A percentile compares a stretch with the other conserved stretches of the same genome.
Conservation (phyloP, 2,113 vertebrate species). For the Nesoenas mayeri region DNA sequence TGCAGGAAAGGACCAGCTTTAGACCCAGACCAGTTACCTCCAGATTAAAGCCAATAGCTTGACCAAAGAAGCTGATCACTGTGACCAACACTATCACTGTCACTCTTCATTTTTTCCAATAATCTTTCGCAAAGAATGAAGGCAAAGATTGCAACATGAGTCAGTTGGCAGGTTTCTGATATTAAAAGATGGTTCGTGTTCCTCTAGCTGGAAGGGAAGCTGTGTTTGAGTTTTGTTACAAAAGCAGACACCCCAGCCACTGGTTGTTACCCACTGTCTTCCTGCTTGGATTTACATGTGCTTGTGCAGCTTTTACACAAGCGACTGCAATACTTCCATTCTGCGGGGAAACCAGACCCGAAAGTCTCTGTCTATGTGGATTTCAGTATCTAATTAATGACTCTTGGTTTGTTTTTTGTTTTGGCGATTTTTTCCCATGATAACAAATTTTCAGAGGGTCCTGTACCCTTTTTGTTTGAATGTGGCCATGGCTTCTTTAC, state of each 20-base stretch:
- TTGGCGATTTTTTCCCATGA: not conserved
- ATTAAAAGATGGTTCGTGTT: rapidly evolving
- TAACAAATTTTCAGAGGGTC: not conserved
- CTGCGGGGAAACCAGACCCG: not conserved
- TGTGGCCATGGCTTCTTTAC: not conserved
- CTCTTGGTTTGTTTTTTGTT: not conserved
- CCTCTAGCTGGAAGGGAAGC: not conserved
- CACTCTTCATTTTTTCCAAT: not conserved
- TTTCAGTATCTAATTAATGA: not conserved
- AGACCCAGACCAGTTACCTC: not conserved
- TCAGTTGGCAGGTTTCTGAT: not conserved
- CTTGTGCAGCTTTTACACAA: not conserved
- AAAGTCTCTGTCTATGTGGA: not conserved
- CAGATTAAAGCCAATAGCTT: not conserved
- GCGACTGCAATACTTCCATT: not conserved
- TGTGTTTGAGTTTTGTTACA: rapidly evolving
- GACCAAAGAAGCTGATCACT: not conserved
- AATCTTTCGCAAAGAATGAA: not conserved
- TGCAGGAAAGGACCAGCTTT: not conserved
- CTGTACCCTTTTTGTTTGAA: not conserved
- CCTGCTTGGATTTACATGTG: not conserved
- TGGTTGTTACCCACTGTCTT: not conserved
- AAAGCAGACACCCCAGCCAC: not conserved
- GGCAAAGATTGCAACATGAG: rapidly evolving
- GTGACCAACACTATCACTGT: not conserved